Evolutionary conservation across 2,113 vertebrate species (phyloP).

Genomic region (Ciconia maguari): DNA sequence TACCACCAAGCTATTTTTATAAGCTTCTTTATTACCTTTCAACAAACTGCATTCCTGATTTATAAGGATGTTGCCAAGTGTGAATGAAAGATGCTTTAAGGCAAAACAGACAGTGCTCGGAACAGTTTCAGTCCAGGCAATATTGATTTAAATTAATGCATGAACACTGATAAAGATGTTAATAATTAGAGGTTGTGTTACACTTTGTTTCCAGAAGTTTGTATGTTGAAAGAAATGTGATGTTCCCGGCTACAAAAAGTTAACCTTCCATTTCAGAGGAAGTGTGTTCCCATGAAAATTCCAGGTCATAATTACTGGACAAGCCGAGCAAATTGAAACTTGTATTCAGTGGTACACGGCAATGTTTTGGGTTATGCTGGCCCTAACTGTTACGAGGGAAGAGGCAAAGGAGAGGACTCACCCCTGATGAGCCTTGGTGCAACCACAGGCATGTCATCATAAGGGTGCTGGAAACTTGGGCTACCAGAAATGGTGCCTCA

Average conservation of each 20-base stretch:
- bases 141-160: constrained; percentile 26
- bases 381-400: background rate
- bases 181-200: constrained; percentile 52
- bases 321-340: background rate
- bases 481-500: background rate
- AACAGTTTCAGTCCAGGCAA: constrained; percentile 9
- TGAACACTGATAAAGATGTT: constrained; percentile 53
- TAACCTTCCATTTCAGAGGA: background rate
- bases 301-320: background rate
- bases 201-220: background rate
- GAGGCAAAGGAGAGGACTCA: background rate
- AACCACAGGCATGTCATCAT: background rate
- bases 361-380: background rate
- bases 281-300: background rate
- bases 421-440: background rate
- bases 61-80: constrained; percentile 35
- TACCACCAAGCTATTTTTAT: constrained; percentile 28
- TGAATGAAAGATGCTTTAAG: constrained; percentile 47
- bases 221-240: background rate
- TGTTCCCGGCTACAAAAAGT: background rate
- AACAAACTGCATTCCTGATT: constrained; percentile 2
- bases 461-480: background rate
- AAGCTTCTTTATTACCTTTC: constrained; percentile 31
- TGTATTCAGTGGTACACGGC: background rate
- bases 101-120: constrained; percentile 39